These are phyloP conservation scores for Sarcophilus harrisii DNA, from an alignment of 2,797 vertebrate genomes.

Conservation along the genomic window DNA sequence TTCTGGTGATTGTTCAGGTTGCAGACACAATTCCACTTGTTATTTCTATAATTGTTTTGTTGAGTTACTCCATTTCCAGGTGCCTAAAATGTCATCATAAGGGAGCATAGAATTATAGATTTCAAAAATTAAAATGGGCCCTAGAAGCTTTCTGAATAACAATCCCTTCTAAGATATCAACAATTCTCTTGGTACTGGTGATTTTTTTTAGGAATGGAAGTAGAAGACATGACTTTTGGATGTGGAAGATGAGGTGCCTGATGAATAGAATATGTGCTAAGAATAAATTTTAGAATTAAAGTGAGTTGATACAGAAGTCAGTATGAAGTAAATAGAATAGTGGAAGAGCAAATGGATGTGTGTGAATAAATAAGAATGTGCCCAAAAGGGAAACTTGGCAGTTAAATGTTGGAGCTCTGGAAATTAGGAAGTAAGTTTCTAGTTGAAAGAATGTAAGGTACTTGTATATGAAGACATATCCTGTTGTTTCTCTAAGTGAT, in stretches of 20 bases:
- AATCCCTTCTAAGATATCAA: not conserved
- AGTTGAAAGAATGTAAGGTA: not conserved
- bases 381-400: not conserved
- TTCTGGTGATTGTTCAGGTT: not conserved
- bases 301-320: not conserved
- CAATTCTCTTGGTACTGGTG: too few relatives aligned
- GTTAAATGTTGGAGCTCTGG: not conserved
- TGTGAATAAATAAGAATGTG: not conserved
- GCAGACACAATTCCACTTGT: not conserved
- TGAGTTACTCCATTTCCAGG: not conserved
- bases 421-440: not conserved
- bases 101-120: not conserved
- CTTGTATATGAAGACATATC: not conserved
- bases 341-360: not conserved
- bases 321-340: not conserved
- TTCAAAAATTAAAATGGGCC: not conserved
- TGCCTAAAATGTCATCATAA: not conserved
- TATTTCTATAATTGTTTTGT: not conserved
- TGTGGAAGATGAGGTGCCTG: not conserved
- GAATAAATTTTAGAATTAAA: not conserved
- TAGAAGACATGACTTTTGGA: not conserved
- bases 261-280: not conserved
- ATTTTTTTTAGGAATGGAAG: not conserved
- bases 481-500: not conserved
- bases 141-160: not conserved